These are phyloP conservation scores for Limosa lapponica DNA, from an alignment of 2,797 vertebrate genomes.

Conservation along the genomic window DNA sequence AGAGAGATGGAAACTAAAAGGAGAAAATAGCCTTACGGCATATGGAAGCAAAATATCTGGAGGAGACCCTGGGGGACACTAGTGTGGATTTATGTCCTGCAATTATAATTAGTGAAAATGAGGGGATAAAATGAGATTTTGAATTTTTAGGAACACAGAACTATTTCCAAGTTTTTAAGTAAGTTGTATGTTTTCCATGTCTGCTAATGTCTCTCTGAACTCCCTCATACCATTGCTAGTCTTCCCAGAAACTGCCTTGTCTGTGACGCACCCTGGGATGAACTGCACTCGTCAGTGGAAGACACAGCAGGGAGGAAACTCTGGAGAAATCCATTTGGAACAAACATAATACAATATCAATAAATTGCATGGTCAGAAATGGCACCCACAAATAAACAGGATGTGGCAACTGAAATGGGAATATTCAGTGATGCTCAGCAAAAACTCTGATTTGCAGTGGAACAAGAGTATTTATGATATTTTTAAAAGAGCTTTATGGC, in stretches of 20 bases:
- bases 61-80: neutral
- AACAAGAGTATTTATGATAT: neutral
- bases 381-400: neutral
- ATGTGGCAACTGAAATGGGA: neutral
- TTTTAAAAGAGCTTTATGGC: neutral
- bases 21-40: slow-evolving; percentile 43
- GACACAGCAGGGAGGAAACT: neutral
- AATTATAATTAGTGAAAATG: slow-evolving; percentile 42
- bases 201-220: neutral
- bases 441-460: neutral
- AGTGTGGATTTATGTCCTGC: slow-evolving; percentile 38
- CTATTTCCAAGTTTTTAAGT: neutral
- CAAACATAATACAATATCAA: neutral
- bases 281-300: neutral
- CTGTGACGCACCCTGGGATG: neutral
- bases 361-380: neutral
- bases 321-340: neutral
- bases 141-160: slow-evolving; percentile 1
- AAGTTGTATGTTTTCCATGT: neutral
- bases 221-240: neutral
- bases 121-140: slow-evolving; percentile 36
- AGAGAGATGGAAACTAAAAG: slow-evolving; percentile 14
- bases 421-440: neutral
- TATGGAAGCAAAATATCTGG: slow-evolving; percentile 32
- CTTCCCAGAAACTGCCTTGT: neutral